Evolutionary conservation across 2,797 vertebrate species (phyloP).

Genomic region (Danio kyathit): DNA sequence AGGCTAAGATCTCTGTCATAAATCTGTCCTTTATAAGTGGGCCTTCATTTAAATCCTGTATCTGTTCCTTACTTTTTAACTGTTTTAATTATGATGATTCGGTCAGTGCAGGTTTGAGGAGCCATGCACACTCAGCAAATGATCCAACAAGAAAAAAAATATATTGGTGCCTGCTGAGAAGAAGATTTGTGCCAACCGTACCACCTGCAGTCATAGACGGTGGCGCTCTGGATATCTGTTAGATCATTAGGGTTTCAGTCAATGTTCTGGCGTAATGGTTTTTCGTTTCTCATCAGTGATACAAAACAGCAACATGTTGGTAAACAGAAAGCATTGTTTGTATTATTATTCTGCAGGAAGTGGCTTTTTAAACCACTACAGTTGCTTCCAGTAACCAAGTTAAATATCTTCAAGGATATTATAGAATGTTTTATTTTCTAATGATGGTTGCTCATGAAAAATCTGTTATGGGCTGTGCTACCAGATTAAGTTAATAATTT

Average conservation of each 20-base stretch:
- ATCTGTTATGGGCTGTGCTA: not conserved
- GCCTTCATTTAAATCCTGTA: constrained; percentile 13
- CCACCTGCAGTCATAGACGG: constrained; percentile 22
- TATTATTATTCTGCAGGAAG: not conserved
- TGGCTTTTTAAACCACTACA: not conserved
- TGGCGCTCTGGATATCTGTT: constrained; percentile 17
- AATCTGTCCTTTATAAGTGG: constrained; percentile 41
- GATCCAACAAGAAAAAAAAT: constrained; percentile 1
- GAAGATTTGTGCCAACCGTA: not conserved
- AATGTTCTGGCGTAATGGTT: not conserved
- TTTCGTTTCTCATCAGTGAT: not conserved
- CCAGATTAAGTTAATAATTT: too few species aligned
- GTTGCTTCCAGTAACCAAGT: constrained; percentile 4
- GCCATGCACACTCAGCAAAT: constrained; percentile 31
- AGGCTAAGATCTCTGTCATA: constrained; percentile 37
- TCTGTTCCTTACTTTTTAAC: constrained; percentile 24
- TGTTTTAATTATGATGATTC: constrained; percentile 36
- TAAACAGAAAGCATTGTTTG: constrained; percentile 1
- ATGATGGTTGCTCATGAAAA: not conserved
- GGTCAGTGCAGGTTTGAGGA: not conserved
- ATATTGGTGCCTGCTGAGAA: not conserved
- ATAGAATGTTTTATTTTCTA: constrained; percentile 4
- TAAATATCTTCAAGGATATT: not conserved
- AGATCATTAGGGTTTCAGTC: not conserved
- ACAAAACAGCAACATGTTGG: constrained; percentile 10